Evolutionary conservation across 2,113 vertebrate species (phyloP).

Genomic region (Isurus oxyrinchus): DNA sequence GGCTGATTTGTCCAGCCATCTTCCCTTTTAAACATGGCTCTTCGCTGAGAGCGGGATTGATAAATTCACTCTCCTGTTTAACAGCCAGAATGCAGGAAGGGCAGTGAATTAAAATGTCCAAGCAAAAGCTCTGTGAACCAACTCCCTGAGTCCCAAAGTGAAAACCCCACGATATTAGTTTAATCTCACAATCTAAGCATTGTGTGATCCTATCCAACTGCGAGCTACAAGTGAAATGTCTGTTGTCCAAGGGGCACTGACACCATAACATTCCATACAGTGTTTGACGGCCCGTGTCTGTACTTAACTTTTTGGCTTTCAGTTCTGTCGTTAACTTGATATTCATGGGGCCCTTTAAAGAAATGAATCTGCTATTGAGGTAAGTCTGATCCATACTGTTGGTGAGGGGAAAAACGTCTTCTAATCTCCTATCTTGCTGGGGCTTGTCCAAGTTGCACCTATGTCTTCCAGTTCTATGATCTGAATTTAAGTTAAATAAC

Average conservation of each 20-base stretch:
- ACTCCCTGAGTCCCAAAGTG: neutral
- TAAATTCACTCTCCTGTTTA: neutral
- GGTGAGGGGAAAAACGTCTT: neutral
- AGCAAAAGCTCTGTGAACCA: neutral
- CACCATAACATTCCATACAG: neutral
- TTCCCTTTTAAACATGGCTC: neutral
- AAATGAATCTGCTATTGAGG: neutral
- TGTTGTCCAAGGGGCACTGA: neutral
- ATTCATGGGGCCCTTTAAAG: neutral
- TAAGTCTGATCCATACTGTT: neutral
- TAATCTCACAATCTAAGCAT: neutral
- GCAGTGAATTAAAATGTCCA: neutral
- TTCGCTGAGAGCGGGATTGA: neutral
- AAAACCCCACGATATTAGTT: neutral
- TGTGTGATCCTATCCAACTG: neutral
- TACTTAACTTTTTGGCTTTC: neutral
- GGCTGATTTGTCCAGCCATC: neutral
- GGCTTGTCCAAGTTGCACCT: neutral
- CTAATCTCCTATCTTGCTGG: slow-evolving; percentile 12
- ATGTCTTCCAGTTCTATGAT: neutral
- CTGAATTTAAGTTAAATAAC: neutral
- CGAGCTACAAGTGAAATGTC: neutral
- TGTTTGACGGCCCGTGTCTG: neutral
- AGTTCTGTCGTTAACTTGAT: neutral
- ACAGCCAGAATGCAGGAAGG: neutral